Evolutionary conservation across 2,888 invertebrate genomes (phyloP).

Genomic region (Cerastis rubricosa): DNA sequence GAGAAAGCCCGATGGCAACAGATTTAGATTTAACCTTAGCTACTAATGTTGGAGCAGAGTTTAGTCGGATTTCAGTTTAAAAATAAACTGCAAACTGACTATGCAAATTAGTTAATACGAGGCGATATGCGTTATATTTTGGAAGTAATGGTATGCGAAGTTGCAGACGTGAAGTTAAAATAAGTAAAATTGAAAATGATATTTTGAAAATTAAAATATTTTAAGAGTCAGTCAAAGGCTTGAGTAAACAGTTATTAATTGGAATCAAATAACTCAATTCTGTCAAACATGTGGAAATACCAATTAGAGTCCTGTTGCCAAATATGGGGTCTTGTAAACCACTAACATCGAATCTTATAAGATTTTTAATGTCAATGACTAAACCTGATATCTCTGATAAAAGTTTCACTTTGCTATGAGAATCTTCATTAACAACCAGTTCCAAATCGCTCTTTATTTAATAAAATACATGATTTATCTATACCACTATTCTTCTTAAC

Average conservation of each 20-base stretch:
- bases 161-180: neutral
- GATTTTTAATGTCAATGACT: slow-evolving; percentile 50
- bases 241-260: neutral
- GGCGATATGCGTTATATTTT: neutral
- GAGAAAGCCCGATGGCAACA: slow-evolving; percentile 46
- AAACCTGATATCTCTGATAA: slow-evolving; percentile 65
- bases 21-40: slow-evolving; percentile 44
- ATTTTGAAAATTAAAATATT: neutral
- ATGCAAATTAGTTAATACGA: neutral
- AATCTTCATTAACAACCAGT: slow-evolving; percentile 64
- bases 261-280: slow-evolving; percentile 15
- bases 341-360: slow-evolving; percentile 48
- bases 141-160: neutral
- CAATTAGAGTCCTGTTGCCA: slow-evolving; percentile 55
- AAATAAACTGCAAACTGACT: slow-evolving; percentile 8
- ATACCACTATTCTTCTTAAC: slow-evolving; percentile 46
- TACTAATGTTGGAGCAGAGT: slow-evolving; percentile 33
- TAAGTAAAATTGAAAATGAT: neutral
- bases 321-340: slow-evolving; percentile 34
- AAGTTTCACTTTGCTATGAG: slow-evolving; percentile 40
- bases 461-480: slow-evolving; percentile 67
- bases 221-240: neutral
- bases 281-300: slow-evolving; percentile 30
- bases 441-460: slow-evolving; percentile 56
- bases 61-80: slow-evolving; percentile 1